phyloP scores from a whole-genome alignment of 2,113 vertebrate genomes.

The Bettongia penicillata region DNA sequence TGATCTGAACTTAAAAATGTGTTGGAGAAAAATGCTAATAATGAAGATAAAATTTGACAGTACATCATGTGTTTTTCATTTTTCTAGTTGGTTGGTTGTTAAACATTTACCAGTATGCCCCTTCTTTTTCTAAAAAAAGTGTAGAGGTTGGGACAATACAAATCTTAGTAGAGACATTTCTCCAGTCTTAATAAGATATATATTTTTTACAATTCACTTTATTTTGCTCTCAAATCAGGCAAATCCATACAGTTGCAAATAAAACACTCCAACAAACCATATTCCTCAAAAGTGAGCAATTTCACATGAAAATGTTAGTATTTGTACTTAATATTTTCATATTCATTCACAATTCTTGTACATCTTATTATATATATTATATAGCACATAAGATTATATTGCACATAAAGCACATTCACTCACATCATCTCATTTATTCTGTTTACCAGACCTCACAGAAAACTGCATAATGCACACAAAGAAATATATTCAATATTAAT shows the following conservation, averaged over 20 bases:
- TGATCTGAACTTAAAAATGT: too few relatives aligned
- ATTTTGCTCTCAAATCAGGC: not conserved
- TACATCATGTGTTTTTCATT: not conserved
- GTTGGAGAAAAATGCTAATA: too few relatives aligned
- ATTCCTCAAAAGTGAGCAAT: not conserved
- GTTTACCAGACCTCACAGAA: not conserved
- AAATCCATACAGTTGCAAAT: not conserved
- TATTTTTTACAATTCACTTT: not conserved
- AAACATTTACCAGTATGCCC: not conserved
- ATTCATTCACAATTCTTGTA: not conserved
- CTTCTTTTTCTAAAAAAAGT: not conserved
- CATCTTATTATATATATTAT: not conserved
- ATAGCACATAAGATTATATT: not conserved
- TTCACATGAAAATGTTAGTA: not conserved
- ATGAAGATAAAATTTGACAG: too few relatives aligned
- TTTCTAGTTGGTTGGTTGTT: not conserved
- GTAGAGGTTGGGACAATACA: not conserved
- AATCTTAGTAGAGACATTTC: not conserved
- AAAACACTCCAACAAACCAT: not conserved
- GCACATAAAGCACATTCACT: not conserved
- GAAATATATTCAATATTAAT: not conserved
- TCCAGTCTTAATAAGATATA: not conserved
- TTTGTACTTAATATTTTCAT: not conserved
- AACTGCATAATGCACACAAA: not conserved
- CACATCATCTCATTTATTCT: not conserved